Evolutionary conservation across 2,888 invertebrate species (phyloP).

Genomic region (Antheraea assamensis): DNA sequence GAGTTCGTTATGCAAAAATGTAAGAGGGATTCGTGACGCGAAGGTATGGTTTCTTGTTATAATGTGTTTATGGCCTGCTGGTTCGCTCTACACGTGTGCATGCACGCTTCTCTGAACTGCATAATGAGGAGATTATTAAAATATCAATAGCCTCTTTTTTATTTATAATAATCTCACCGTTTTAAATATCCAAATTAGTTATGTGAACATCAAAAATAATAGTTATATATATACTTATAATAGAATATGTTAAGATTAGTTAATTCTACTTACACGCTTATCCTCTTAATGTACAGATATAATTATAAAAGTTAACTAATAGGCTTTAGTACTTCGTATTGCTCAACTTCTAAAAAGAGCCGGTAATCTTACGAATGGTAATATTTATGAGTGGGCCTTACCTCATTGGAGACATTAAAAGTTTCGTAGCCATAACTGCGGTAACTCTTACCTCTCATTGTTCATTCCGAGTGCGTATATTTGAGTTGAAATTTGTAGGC

Average conservation of each 20-base stretch:
- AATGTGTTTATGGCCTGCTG: conserved; percentile 67
- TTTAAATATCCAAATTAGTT: conserved; percentile 27
- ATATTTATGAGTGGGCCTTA: conserved; percentile 70
- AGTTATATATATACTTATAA: not conserved
- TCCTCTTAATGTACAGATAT: conserved; percentile 5
- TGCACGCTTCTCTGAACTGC: conserved; percentile 42
- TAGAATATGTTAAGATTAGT: not conserved
- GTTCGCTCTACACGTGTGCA: conserved; percentile 52
- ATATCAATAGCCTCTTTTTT: conserved; percentile 42
- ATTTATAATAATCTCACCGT: conserved; percentile 29
- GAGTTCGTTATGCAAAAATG: conserved; percentile 77
- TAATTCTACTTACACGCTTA: not conserved
- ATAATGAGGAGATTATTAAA: conserved; percentile 57
- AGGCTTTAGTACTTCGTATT: conserved; percentile 46
- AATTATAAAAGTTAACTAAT: conserved; percentile 51
- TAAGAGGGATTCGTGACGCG: conserved; percentile 73
- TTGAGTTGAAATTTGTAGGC: conserved; percentile 79
- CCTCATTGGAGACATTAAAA: conserved; percentile 80
- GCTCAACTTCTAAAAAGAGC: conserved; percentile 63
- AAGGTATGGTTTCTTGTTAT: conserved; percentile 69
- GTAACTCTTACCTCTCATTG: conserved; percentile 73
- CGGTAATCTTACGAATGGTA: conserved; percentile 70
- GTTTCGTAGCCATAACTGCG: conserved; percentile 71
- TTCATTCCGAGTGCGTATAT: conserved; percentile 79
- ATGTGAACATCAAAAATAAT: conserved; percentile 32